Conservation (phyloP, 2,113 vertebrate species). For the Gasterosteus nipponicus region DNA sequence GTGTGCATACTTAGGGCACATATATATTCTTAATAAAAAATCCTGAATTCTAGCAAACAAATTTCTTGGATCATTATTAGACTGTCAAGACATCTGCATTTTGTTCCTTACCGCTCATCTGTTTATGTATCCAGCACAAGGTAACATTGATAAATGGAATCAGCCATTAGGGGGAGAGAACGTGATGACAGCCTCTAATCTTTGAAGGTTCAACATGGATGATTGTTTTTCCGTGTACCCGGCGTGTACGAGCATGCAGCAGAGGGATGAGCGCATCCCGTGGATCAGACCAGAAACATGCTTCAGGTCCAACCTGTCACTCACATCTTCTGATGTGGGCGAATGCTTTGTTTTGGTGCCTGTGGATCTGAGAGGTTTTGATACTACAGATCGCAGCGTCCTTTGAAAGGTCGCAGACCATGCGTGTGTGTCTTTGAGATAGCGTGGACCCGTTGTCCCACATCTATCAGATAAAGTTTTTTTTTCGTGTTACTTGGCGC, state of each 20-base stretch:
- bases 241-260: conserved; percentile 22
- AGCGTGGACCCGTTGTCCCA: background rate
- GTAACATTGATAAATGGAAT: conserved; percentile 6
- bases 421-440: background rate
- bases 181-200: conserved; percentile 33
- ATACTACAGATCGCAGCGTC: background rate
- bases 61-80: background rate
- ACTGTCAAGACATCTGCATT: background rate
- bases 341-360: background rate
- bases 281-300: conserved; percentile 41
- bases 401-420: background rate
- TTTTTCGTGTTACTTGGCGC: background rate
- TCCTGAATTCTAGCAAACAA: too few species aligned
- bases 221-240: conserved; percentile 21
- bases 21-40: too few species aligned
- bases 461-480: background rate
- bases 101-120: background rate
- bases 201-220: conserved; percentile 36
- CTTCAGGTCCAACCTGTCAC: conserved; percentile 31
- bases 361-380: background rate
- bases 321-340: background rate
- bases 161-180: background rate
- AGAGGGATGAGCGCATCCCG: conserved; percentile 23
- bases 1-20: too few species aligned
- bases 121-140: conserved; percentile 11